Percentiles rank a stretch among this genome's conserved stretches.
Evolutionary conservation across 2,113 vertebrate genomes (phyloP).

Genomic region (Cinclus mexicanus): DNA sequence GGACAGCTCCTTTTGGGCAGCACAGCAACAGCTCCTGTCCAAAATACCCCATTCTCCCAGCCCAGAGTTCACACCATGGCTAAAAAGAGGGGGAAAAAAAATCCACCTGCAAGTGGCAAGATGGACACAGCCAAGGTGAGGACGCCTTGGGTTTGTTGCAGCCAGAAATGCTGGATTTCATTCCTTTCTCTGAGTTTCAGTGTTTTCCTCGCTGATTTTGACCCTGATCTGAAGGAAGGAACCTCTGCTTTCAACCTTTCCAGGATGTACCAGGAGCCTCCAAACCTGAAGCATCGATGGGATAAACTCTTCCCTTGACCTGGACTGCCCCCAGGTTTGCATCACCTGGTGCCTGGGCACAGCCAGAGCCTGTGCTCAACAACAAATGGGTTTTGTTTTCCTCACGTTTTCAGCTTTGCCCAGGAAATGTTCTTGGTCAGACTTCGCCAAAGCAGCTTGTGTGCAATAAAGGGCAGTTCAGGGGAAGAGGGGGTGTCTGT

Average conservation of each 20-base stretch:
- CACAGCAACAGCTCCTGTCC: conserved; percentile 4
- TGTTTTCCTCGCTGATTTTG: background rate
- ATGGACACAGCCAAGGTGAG: background rate
- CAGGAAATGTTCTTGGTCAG: background rate
- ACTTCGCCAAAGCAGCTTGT: background rate
- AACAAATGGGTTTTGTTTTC: accelerated
- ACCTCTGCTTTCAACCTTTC: background rate
- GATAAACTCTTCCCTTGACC: background rate
- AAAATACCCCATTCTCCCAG: background rate
- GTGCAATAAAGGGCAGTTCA: background rate
- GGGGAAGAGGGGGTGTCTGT: background rate
- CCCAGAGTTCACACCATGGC: background rate
- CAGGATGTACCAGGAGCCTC: too few species aligned
- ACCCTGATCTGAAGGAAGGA: background rate
- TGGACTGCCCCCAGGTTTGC: accelerated
- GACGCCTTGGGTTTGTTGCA: background rate
- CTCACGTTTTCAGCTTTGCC: background rate
- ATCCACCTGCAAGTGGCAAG: background rate
- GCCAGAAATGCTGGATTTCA: background rate
- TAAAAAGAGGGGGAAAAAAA: background rate
- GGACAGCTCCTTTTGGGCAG: conserved; percentile 39
- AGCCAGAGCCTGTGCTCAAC: background rate
- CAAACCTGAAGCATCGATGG: accelerated
- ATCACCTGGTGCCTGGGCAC: accelerated
- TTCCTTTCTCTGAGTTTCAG: background rate